Conservation (phyloP, 2,888 invertebrate species). For the Pseudoips prasinana region DNA sequence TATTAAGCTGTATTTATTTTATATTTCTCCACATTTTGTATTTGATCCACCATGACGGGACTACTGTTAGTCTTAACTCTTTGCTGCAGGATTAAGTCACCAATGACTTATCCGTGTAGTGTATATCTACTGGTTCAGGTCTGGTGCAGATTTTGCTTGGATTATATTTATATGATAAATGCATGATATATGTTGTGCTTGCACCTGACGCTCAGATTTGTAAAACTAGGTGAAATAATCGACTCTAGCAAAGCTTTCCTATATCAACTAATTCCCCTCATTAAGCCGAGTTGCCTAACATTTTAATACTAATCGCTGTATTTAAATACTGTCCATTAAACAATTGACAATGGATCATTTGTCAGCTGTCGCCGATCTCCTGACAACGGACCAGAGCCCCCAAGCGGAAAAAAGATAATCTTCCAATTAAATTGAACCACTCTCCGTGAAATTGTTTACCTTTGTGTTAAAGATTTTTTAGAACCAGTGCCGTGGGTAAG, state of each 20-base stretch:
- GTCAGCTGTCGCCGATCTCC: slow-evolving; percentile 59
- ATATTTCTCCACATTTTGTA: too few species aligned
- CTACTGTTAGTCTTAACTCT: too few species aligned
- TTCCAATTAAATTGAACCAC: slow-evolving; percentile 75
- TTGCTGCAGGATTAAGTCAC: too few species aligned
- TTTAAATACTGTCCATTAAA: slow-evolving; percentile 33
- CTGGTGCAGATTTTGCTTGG: too few species aligned
- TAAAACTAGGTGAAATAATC: background rate
- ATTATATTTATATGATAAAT: too few species aligned
- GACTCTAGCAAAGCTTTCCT: background rate
- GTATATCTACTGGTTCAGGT: too few species aligned
- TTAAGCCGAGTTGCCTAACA: slow-evolving; percentile 3
- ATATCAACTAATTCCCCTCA: background rate
- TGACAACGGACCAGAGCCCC: slow-evolving; percentile 65
- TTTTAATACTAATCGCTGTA: slow-evolving; percentile 23
- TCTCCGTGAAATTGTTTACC: slow-evolving; percentile 77
- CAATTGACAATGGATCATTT: slow-evolving; percentile 66
- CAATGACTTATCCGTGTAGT: too few species aligned
- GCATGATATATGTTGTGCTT: too few species aligned
- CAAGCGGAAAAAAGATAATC: slow-evolving; percentile 71
- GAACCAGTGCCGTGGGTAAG: slow-evolving; percentile 23
- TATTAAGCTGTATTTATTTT: too few species aligned
- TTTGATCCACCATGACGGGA: too few species aligned
- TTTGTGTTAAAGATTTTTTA: slow-evolving; percentile 56
- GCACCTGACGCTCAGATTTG: too few species aligned